A percentile compares a stretch with the other conserved stretches of the same genome.
Conservation (phyloP, 2,797 vertebrate genomes). For the Schizopygopsis malacanthus region DNA sequence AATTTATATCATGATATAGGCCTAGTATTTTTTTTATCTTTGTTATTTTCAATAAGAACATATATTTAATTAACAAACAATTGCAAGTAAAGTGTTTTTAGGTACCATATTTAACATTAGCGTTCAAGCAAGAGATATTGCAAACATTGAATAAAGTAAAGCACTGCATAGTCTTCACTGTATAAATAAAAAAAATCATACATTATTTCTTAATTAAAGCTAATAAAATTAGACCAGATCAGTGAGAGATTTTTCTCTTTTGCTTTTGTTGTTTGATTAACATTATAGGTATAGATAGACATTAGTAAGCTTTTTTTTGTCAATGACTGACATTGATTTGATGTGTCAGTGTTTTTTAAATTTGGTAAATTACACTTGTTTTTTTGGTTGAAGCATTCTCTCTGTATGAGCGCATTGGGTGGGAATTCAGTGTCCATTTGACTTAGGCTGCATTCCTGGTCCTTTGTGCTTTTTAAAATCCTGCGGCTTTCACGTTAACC, state of each 20-base stretch:
- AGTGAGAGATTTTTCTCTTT: background rate
- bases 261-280: background rate
- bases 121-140: background rate
- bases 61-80: too few relatives aligned
- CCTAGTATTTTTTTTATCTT: too few relatives aligned
- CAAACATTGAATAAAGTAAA: background rate
- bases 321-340: background rate
- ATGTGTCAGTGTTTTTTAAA: background rate
- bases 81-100: background rate
- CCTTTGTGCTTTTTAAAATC: constrained; percentile 67
- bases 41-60: background rate
- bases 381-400: background rate
- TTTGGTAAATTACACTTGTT: background rate
- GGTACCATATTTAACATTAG: background rate
- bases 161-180: background rate
- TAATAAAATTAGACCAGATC: background rate
- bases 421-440: too few relatives aligned
- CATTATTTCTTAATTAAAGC: background rate
- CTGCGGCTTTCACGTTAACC: constrained; percentile 65
- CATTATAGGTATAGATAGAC: background rate
- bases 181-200: background rate
- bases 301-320: background rate
- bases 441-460: constrained; percentile 2
- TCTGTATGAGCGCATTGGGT: background rate
- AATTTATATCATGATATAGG: background rate